Conservation (phyloP, 2,888 invertebrate genomes). For the Drosophila greeni region DNA sequence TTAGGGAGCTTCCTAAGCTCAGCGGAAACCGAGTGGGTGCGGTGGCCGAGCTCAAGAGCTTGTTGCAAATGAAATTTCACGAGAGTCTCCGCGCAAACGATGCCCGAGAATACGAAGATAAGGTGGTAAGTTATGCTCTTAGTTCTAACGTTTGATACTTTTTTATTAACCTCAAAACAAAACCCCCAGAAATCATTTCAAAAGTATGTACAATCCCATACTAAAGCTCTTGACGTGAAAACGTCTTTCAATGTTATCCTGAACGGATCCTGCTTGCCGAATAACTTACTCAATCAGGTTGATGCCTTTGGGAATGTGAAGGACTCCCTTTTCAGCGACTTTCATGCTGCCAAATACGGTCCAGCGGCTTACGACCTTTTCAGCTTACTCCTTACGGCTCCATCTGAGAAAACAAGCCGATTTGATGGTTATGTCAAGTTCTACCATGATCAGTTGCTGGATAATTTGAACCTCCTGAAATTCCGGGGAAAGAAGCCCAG, state of each 20-base stretch:
- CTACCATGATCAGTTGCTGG: constrained; percentile 64
- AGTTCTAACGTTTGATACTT: background rate
- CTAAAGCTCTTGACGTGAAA: constrained; percentile 16
- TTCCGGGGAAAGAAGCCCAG: constrained; percentile 63
- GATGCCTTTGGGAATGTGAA: constrained; percentile 57
- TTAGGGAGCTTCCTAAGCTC: constrained; percentile 32
- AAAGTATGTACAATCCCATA: constrained; percentile 12
- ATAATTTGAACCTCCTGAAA: constrained; percentile 56
- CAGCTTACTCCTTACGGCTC: constrained; percentile 66
- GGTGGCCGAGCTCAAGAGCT: constrained; percentile 21
- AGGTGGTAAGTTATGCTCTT: constrained; percentile 53
- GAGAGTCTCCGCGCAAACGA: constrained; percentile 54
- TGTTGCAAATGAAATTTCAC: constrained; percentile 48
- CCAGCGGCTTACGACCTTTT: constrained; percentile 69
- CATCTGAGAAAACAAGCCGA: constrained; percentile 59
- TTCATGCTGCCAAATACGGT: constrained; percentile 59
- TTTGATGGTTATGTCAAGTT: constrained; percentile 69
- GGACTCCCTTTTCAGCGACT: constrained; percentile 66
- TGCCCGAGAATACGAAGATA: constrained; percentile 56
- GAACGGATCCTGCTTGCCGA: constrained; percentile 70
- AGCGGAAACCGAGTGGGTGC: background rate
- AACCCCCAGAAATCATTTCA: constrained; percentile 53
- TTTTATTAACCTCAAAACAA: background rate
- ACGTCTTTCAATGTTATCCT: constrained; percentile 62
- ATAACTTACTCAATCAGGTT: constrained; percentile 66